Percentiles rank a stretch among this genome's conserved stretches.
Conservation (phyloP, 53 echinoderm and acorn worm species). For the Pentamera pediparva region DNA sequence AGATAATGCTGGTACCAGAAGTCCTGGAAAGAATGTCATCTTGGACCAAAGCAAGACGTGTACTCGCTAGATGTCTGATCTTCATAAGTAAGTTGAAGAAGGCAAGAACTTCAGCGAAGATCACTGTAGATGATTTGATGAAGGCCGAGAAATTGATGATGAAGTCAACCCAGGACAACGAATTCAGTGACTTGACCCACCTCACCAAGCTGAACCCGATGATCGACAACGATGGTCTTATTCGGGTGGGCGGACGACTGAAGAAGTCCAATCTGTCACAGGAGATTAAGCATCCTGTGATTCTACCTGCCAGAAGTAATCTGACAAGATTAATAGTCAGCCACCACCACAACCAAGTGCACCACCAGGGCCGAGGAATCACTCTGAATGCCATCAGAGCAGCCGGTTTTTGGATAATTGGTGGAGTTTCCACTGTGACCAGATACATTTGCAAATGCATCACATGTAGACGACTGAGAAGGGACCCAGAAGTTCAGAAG, state of each 20-base stretch:
- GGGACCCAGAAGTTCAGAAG: constrained; percentile 30
- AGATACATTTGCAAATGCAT: constrained; percentile 42
- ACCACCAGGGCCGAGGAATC: constrained; percentile 44
- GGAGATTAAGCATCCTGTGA: constrained; percentile 45
- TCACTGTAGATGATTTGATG: neutral
- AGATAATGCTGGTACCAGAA: neutral
- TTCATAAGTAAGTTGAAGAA: neutral
- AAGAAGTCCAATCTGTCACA: constrained; percentile 13
- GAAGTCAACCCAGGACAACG: neutral
- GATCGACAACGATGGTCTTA: constrained; percentile 37
- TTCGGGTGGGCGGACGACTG: constrained; percentile 40
- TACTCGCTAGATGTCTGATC: neutral
- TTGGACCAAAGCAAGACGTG: too few species aligned
- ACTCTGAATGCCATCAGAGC: constrained; percentile 35
- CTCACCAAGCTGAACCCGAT: constrained; percentile 37
- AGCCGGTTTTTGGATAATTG: constrained; percentile 39
- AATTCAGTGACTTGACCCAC: neutral
- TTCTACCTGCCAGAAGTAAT: too few species aligned
- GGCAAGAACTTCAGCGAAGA: neutral
- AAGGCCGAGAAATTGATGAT: neutral
- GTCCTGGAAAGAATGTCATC: too few species aligned
- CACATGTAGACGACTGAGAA: constrained; percentile 31
- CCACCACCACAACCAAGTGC: constrained; percentile 23
- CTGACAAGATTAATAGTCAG: constrained; percentile 40
- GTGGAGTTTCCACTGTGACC: constrained; percentile 37